Percentiles rank a stretch among this genome's conserved stretches.
These are phyloP conservation scores for Haemorhous mexicanus DNA, from an alignment of 2,113 vertebrate genomes.

Conservation along the genomic window DNA sequence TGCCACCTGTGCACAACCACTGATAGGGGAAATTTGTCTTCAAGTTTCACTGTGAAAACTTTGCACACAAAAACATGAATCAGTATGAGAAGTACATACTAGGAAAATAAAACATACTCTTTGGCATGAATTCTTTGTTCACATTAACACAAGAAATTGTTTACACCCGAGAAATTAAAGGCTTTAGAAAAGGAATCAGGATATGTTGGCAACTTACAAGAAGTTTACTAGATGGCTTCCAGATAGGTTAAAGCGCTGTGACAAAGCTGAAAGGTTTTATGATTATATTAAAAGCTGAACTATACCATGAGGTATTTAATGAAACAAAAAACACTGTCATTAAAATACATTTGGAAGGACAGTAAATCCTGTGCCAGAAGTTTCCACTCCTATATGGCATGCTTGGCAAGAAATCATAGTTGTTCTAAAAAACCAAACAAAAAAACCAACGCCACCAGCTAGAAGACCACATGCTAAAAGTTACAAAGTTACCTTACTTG, in stretches of 20 bases:
- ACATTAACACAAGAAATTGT: neutral
- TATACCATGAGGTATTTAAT: neutral
- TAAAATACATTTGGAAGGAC: neutral
- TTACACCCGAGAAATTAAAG: neutral
- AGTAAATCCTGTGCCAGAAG: neutral
- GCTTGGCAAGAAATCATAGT: neutral
- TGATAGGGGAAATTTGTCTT: neutral
- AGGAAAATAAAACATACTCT: neutral
- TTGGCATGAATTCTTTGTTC: neutral
- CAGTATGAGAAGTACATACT: neutral
- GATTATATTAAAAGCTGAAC: neutral
- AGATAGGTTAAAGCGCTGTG: neutral
- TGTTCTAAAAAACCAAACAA: neutral
- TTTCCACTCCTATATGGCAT: neutral
- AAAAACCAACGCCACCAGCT: neutral
- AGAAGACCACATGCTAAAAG: conserved; percentile 80
- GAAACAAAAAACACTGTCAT: neutral
- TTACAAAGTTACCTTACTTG: conserved; percentile 99
- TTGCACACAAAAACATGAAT: neutral
- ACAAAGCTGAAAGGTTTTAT: neutral
- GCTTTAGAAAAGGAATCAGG: neutral
- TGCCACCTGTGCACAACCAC: fast-evolving
- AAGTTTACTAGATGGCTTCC: neutral
- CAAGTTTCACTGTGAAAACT: neutral
- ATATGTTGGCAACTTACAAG: neutral